Percentiles rank a stretch among this genome's conserved stretches.
phyloP scores from a whole-genome alignment of 2,113 vertebrate genomes.

The Bettongia penicillata region DNA sequence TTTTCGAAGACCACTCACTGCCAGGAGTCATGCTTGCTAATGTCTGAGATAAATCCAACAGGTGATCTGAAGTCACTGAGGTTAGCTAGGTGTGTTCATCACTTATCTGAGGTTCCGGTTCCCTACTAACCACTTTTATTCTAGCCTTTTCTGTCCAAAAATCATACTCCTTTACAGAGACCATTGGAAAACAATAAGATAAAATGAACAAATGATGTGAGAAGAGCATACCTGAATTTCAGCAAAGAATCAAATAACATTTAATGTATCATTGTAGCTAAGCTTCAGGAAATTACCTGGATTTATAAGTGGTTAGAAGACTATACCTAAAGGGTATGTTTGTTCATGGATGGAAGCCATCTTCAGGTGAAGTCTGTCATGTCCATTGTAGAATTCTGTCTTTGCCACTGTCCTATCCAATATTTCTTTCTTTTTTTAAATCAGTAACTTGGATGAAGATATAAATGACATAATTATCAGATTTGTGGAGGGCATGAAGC shows the following conservation, averaged over 20 bases:
- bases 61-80: neutral
- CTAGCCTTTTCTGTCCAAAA: neutral
- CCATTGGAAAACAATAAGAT: neutral
- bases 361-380: neutral
- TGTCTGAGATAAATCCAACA: neutral
- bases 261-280: neutral
- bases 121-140: neutral
- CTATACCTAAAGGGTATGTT: neutral
- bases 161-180: neutral
- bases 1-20: neutral
- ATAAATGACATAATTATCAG: neutral
- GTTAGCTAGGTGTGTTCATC: neutral
- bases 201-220: neutral
- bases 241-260: neutral
- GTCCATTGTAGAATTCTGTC: neutral
- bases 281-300: neutral
- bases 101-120: neutral
- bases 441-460: neutral
- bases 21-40: neutral
- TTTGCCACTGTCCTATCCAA: neutral
- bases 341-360: neutral
- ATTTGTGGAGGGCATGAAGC: neutral
- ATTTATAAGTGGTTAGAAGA: neutral
- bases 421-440: neutral
- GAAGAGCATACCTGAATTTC: neutral